phyloP scores from a whole-genome alignment of 2,113 vertebrate genomes.

The Turnix velox region DNA sequence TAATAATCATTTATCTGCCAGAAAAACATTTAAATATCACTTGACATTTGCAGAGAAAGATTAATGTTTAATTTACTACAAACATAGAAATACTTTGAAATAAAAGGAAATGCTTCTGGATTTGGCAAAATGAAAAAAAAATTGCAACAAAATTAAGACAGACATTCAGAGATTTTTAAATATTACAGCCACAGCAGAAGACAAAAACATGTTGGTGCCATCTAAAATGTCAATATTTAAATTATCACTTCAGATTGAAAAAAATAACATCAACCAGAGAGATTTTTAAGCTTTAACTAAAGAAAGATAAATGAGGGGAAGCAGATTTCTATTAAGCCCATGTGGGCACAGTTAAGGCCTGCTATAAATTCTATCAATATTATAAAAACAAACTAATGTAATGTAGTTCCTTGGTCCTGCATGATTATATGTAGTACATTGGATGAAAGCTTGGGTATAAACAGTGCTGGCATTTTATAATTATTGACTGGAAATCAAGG shows the following conservation, averaged over 20 bases:
- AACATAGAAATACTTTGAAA: conserved; percentile 67
- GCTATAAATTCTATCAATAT: neutral
- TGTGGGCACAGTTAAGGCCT: neutral
- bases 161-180: conserved; percentile 30
- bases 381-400: neutral
- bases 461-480: neutral
- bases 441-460: neutral
- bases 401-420: neutral
- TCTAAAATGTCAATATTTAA: conserved; percentile 69
- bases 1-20: conserved; percentile 73
- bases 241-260: conserved; percentile 41
- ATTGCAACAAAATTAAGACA: conserved; percentile 43
- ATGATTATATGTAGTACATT: neutral
- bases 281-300: conserved; percentile 39
- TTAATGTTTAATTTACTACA: conserved; percentile 74
- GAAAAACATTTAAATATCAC: conserved; percentile 73
- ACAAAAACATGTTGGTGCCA: conserved; percentile 39
- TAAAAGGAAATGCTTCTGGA: conserved; percentile 51
- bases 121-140: conserved; percentile 44
- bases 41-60: conserved; percentile 73
- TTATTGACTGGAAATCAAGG: neutral
- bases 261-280: conserved; percentile 9
- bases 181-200: conserved; percentile 45
- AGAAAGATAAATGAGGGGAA: neutral
- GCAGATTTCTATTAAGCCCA: neutral